Percentiles rank a stretch among this genome's conserved stretches.
These are phyloP conservation scores for Cancer borealis DNA, from an alignment of 2,888 invertebrate species.

Conservation along the genomic window DNA sequence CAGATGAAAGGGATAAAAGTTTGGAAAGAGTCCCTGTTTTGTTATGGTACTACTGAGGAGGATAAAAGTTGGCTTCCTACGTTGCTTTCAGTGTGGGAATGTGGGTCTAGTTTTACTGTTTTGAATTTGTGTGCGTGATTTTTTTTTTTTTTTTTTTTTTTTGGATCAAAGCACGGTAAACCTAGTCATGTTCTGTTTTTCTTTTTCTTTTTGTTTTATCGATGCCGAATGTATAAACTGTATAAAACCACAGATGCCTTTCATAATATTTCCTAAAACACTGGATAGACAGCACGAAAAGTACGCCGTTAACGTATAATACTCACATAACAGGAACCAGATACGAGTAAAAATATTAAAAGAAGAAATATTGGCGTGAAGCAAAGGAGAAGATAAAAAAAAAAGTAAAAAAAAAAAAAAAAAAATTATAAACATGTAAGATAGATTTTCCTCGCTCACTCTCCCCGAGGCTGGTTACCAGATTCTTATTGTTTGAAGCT, in stretches of 20 bases:
- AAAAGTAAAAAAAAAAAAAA: not conserved
- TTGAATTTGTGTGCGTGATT: not conserved
- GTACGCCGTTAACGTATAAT: too few relatives aligned
- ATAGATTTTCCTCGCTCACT: not conserved
- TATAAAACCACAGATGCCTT: too few relatives aligned
- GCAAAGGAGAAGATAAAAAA: too few relatives aligned
- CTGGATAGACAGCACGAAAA: too few relatives aligned
- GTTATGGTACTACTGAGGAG: conserved; percentile 1
- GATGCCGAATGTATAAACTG: too few relatives aligned
- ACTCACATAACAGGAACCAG: too few relatives aligned
- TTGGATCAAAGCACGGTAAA: not conserved
- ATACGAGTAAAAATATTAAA: too few relatives aligned
- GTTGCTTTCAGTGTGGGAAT: not conserved
- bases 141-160: not conserved
- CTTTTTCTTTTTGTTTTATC: too few relatives aligned
- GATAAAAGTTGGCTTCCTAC: not conserved
- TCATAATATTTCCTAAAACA: too few relatives aligned
- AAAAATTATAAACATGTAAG: not conserved
- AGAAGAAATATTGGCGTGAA: too few relatives aligned
- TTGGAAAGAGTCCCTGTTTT: not conserved
- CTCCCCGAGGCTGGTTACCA: not conserved
- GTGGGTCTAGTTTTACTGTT: too few relatives aligned
- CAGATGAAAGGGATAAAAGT: not conserved
- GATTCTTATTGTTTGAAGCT: not conserved
- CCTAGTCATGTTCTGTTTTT: not conserved